Conservation (phyloP, 2,113 vertebrate species). For the Onychorhynchus coronatus region DNA sequence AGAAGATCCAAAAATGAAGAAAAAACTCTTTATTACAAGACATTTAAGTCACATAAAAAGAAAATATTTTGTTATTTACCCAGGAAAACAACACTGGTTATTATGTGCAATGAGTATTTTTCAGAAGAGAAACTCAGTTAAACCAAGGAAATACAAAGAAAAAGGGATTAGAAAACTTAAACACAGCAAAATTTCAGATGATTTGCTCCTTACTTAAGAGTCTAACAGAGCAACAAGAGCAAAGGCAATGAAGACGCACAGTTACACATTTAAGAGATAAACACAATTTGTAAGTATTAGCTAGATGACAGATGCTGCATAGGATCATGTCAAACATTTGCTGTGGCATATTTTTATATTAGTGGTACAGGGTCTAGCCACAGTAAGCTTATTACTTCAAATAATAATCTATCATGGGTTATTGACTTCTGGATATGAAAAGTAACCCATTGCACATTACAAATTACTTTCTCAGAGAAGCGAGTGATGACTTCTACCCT, state of each 20-base stretch:
- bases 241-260: neutral
- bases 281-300: slow-evolving; percentile 32
- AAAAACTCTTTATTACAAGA: neutral
- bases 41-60: neutral
- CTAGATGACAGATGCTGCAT: neutral
- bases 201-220: slow-evolving; percentile 6
- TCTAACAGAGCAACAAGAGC: neutral
- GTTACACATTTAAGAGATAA: neutral
- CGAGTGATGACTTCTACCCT: neutral
- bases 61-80: neutral
- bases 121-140: slow-evolving; percentile 32
- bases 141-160: slow-evolving; percentile 43
- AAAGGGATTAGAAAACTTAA: slow-evolving; percentile 42
- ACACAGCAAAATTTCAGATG: neutral
- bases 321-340: slow-evolving; percentile 34
- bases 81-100: slow-evolving; percentile 15
- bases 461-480: neutral
- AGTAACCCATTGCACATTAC: neutral
- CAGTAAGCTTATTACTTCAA: slow-evolving; percentile 28
- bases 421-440: slow-evolving; percentile 23
- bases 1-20: neutral
- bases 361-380: slow-evolving; percentile 20
- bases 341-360: neutral
- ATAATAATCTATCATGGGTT: neutral
- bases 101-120: neutral